Evolutionary conservation across 2,888 invertebrate species (phyloP).

Genomic region (Synanthedon andrenaeformis): DNA sequence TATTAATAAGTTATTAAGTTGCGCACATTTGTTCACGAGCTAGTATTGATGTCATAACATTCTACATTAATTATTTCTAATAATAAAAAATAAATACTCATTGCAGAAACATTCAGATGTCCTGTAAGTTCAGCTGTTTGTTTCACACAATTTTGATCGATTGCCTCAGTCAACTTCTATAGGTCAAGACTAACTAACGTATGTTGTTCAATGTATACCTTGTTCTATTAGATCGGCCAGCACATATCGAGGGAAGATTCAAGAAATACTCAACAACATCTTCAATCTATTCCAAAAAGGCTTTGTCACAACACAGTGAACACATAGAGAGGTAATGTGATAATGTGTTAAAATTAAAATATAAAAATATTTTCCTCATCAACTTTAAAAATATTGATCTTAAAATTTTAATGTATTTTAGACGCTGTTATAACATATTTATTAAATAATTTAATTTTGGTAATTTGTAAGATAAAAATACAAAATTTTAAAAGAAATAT

Average conservation of each 20-base stretch:
- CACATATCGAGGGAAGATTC: constrained; percentile 63
- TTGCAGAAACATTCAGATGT: background rate
- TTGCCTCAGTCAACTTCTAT: constrained; percentile 20
- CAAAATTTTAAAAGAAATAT: background rate
- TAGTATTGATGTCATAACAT: too few relatives aligned
- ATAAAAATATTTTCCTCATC: constrained; percentile 1
- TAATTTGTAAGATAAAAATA: background rate
- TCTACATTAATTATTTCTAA: background rate
- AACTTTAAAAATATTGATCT: constrained; percentile 1
- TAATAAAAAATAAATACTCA: background rate
- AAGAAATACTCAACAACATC: constrained; percentile 66
- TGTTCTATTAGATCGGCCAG: constrained; percentile 49
- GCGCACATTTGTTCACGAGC: too few relatives aligned
- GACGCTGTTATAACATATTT: background rate
- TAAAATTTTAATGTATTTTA: background rate
- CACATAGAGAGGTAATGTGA: constrained; percentile 53
- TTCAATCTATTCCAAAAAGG: constrained; percentile 62
- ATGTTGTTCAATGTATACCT: constrained; percentile 10
- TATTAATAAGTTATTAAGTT: too few relatives aligned
- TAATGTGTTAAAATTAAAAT: too few relatives aligned
- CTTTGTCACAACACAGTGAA: constrained; percentile 58
- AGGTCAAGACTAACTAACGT: constrained; percentile 16
- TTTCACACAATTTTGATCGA: constrained; percentile 29
- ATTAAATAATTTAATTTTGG: too few relatives aligned
- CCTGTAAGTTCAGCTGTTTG: constrained; percentile 10